Evolutionary conservation across 2,888 invertebrate genomes (phyloP), one percentile per base, ranked within the genome.

Genomic region (Lithophane ornitopus): DNA sequence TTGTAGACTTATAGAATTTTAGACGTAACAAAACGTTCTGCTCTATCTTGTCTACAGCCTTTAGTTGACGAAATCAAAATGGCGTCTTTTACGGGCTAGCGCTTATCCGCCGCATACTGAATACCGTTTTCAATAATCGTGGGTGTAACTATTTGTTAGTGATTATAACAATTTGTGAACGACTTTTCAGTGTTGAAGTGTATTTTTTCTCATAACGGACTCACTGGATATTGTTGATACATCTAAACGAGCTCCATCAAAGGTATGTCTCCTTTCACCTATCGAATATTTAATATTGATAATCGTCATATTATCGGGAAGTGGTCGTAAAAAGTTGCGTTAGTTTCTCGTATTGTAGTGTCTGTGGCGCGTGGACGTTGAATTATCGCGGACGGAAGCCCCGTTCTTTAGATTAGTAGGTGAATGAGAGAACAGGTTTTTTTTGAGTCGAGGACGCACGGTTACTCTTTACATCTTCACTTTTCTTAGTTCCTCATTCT

Each of bases 61-160:
- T 92, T 94, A 96, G 96, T 96, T 95, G 96, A 96, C 96, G 96
- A 96, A 95, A 96, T 96, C 96, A 96, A 96, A 96, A 96, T 96
- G 96, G 96, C 96, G 95, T 95, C 94, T 94, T 94, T 94, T 94
- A 94, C 93, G 93, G 93, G 91, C 92, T 95, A 95, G 94, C 93
- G 93, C 94, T 92, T 94, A 94, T 95, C 94, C 91, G 94, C 95
- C 95, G 95, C 93, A 94, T 92, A 88, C 91, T 91, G 90, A 88
- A 89, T 89, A 89, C 89, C 88, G 91, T 92, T 93, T 92, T 90
- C 84, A 87, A 89, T 89, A 89, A 90, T 90, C 90, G 91, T 90
- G 93, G 88, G 92, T 92, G 93, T 89, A 90, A 89, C 89, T 90
- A 91, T 92, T 92, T 92, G 89, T 87, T 90, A 92, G 94, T 94